Evolutionary conservation across 2,888 invertebrate species (phyloP), one percentile per base, ranked within the genome.

Genomic region (Norana najaformis): DNA sequence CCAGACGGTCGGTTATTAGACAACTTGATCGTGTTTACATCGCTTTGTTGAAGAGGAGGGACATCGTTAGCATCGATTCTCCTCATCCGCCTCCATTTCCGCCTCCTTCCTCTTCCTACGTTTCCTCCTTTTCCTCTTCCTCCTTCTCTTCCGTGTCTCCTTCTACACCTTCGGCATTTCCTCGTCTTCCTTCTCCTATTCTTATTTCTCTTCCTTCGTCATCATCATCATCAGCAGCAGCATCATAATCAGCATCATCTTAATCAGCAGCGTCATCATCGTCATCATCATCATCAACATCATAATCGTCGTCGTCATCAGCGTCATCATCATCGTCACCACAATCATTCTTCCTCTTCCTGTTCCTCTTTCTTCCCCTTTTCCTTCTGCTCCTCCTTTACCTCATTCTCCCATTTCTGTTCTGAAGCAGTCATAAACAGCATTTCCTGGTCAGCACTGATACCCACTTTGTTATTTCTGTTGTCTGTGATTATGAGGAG

Each of bases 1-100:
- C n/a, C 16, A n/a, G 69, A n/a, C 69, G 69, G 69, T 69, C 69
- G 69, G 69, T 69, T 69, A 69, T 69, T 69, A n/a, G 69, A 69
- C 69, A 69, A n/a, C 69, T 69, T n/a, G 69, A 69, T 69, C 69
- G 11, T 69, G 69, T 69, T 69, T 69, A 69, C 69, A n/a, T 8
- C 69, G 69, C 69, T n/a, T 69, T n/a, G 69, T 69, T 69, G 69
- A 69, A n/a, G 8, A 69, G 30, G 30, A 69, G 69, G 6, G 69
- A 69, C 69, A 69, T 69, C 69, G 69, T n/a, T 69, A 11, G 69
- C 69, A n/a, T 69, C 13, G 69, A 30, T 69, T 6, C 6, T 69
- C 69, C n/a, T n/a, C n/a, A 0, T 69, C n/a, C 69, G 3, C 47
- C 47, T 20, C 23, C 23, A 6, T 23, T 23, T 47, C 47, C 23